Base-by-base conservation (phyloP, 2,113 vertebrate species). In the Spilogale gracilis region DNA sequence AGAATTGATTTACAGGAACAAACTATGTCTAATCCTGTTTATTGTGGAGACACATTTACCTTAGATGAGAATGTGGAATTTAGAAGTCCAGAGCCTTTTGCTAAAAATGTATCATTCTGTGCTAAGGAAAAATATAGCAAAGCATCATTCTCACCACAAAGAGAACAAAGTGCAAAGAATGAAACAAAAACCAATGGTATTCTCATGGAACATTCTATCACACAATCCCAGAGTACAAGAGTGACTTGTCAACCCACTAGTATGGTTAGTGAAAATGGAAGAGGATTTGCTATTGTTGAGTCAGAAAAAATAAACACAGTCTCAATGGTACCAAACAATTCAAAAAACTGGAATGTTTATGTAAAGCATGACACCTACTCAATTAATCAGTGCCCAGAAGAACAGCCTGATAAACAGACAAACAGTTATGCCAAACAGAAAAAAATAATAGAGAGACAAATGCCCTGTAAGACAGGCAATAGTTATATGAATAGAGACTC, bases 41-140 rank as follows among this genome's bases (percentile, higher is more conserved):
- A 74, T 30, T 86, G 89, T 97, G 97, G 97, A 97, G 95, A 89
- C 6, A 2, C 48, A 25, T 69, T 85, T 78, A 83, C 80, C 92
- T 93, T 87, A 97, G 84, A 95, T 38, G 88, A 94, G 86, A 98
- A 88, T 88, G 69, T 85, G 20, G 86, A 97, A 89, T 85, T 93
- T 61, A 88, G 84, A 96, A 96, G 79, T 97, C 85, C 81, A 48
- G 45, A 16, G 16, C 84, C 89, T 86, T 76, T 87, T 96, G 73
- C 63, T 98, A 71, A 60, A 63, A 83, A 84, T 23, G 6, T 78
- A 43, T 89, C 95, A 89, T 89, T 82, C n/a, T 79, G 32, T 96
- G 48, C 56, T 81, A 65, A 94, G 6, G 95, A 25, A 96, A 45
- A 95, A 90, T 60, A 45, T 32, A 90, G 63, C 25, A 97, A 96